Evolutionary conservation across 2,113 vertebrate genomes (phyloP), one percentile per base, ranked within the genome.

Genomic region (Plecturocebus donacophilus): DNA sequence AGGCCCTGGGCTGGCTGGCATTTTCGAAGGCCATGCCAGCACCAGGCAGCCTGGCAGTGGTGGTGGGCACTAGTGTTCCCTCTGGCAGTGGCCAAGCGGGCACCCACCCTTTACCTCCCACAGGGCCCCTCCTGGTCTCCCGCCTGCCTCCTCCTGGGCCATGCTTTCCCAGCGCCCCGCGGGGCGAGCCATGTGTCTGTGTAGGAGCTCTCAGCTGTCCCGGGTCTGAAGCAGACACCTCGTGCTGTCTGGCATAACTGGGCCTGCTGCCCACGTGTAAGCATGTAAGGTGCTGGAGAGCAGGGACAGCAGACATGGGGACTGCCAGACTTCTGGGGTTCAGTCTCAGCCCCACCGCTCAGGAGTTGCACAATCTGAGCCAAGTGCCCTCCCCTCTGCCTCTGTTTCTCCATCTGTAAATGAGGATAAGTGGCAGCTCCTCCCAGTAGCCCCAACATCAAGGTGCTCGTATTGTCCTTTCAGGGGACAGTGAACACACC

Each of bases 31-130:
- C 66, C 25, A 4, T 87, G 92, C 90, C 92, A 96, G 87, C 87
- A 88, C 56, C 70, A 47, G 56, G 76, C 85, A 66, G 87, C 88
- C 88, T 92, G 97, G 96, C 76, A 70, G 42, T 40, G 76, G n/a
- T 30, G 1, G 21, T 0, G 0, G 80, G 84, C 45, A 20, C 61
- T 2, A 13, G 79, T 84, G 40, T 68, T 83, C 71, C 54, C 79
- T 56, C 64, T 94, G 88, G 79, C 68, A 45, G 32, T 14, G 23
- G 76, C 96, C 47, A 70, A 79, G 94, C 14, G 45, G 73, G 61
- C 70, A 1, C 61, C 61, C 8, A 4, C 64, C n/a, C 81, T 23
- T 3, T 42, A 49, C 89, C 93, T 83, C 95, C 82, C 1, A 5
- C 25, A 0, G 6, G 38, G 95, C 14, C 54, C 73, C 75, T 90